A percentile compares a stretch with the other conserved stretches of the same genome.
Conservation (phyloP, 2,113 vertebrate genomes). For the Mastomys coucha region DNA sequence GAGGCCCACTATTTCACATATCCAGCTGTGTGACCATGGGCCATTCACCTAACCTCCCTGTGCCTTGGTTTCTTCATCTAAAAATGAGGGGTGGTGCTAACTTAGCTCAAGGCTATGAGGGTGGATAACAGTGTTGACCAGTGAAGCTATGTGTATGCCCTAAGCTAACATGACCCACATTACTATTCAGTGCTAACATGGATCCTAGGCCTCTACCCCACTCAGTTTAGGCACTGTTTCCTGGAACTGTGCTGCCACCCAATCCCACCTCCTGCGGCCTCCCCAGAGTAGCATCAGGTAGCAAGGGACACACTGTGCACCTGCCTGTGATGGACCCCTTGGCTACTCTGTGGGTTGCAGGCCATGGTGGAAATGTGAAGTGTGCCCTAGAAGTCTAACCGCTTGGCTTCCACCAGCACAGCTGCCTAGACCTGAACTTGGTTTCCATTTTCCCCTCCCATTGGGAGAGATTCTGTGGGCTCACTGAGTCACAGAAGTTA, state of each 20-base stretch:
- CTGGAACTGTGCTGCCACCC: not conserved
- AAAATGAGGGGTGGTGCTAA: not conserved
- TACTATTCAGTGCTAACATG: not conserved
- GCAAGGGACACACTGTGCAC: not conserved
- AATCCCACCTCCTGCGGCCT: not conserved
- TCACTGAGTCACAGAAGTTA: not conserved
- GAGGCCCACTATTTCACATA: not conserved
- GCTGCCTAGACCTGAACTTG: not conserved
- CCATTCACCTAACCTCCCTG: not conserved
- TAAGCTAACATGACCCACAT: not conserved
- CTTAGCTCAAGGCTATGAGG: not conserved
- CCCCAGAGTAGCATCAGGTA: not conserved
- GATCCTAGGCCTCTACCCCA: not conserved
- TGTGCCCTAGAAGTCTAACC: not conserved
- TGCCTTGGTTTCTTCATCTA: constrained; percentile 28
- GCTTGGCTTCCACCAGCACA: not conserved
- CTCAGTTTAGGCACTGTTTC: not conserved
- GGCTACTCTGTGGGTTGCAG: not conserved
- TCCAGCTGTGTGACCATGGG: not conserved
- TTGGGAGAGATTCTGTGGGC: not conserved
- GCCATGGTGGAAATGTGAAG: not conserved
- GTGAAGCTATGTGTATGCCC: not conserved
- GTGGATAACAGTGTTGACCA: not conserved
- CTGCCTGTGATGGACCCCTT: not conserved
- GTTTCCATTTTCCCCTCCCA: not conserved